Base-by-base conservation (phyloP, 2,888 invertebrate species). In the Melinaea menophilus region DNA sequence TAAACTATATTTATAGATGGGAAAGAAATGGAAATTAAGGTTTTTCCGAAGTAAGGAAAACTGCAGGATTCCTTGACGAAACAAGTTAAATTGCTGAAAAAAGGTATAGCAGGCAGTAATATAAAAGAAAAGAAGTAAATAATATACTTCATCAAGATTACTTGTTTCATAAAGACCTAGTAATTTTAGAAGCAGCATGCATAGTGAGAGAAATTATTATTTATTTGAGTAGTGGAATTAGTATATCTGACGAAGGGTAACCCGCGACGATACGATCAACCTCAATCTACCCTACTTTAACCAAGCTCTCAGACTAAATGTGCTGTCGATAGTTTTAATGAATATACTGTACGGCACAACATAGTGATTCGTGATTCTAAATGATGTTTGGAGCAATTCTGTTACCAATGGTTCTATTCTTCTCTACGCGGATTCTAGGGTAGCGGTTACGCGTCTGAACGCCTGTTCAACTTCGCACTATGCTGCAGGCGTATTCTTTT, bases 371-470 rank as follows among this genome's bases (percentile, higher is more conserved):
- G 86, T 88, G 88, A 85, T 77, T 81, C 90, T 90, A 90, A 73
- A 86, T 90, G 89, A 85, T 77, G 73, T 85, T 51, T 86, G 81
- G 84, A 84, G 80, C 84, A 82, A 82, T n/a, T 82, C 78, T 80
- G 82, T 88, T 88, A 88, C 84, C 79, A 70, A 89, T 89, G 90
- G 78, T 76, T 75, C 88, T 90, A 89, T 77, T 79, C 79, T 81
- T 68, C 72, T 74, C 90, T 89, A 90, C 84, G 85, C 89, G 81
- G 87, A 79, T 80, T 79, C 89, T 90, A 90, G 81, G 84, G 81
- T 88, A 89, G 90, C 89, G 79, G 83, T 88, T 86, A 88, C 87
- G 86, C 88, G 86, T 84, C 81, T 85, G 82, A 86, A 86, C 88
- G 86, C 81, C 83, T 84, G 81, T 84, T 77, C 76, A 79, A 85